Evolutionary conservation across 2,888 invertebrate genomes (phyloP).

Genomic region (Beris chalybata): DNA sequence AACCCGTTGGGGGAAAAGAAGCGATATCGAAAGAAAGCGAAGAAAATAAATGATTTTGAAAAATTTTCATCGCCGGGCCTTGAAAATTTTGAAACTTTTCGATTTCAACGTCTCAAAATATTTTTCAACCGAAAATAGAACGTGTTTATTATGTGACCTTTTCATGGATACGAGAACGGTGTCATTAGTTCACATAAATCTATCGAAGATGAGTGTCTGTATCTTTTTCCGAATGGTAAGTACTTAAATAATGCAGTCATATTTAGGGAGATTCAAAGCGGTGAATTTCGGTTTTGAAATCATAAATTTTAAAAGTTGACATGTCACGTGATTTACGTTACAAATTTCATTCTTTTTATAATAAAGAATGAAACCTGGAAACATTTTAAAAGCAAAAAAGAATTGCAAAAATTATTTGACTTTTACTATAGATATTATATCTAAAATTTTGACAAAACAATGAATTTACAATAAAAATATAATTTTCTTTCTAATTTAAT

Average conservation of each 20-base stretch:
- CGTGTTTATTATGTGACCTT: conserved; percentile 29
- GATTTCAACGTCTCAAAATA: conserved; percentile 14
- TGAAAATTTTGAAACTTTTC: conserved; percentile 20
- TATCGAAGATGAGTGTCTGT: conserved; percentile 14
- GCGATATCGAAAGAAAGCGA: conserved; percentile 9
- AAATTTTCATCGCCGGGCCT: conserved; percentile 1
- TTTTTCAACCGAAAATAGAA: conserved; percentile 17
- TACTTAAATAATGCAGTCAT: not conserved
- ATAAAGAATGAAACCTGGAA: too few species aligned
- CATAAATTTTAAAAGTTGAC: conserved; percentile 29
- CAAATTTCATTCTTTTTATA: too few species aligned
- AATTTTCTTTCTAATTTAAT: too few species aligned
- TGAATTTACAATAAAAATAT: too few species aligned
- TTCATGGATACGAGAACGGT: conserved; percentile 22
- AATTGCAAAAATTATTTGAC: too few species aligned
- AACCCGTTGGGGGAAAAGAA: not conserved
- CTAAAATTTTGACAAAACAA: too few species aligned
- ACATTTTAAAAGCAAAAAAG: too few species aligned
- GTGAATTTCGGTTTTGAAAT: conserved; percentile 20
- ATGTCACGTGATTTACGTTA: conserved; percentile 16
- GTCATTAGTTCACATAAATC: conserved; percentile 23
- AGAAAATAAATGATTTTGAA: conserved; percentile 7
- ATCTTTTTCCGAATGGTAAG: conserved; percentile 2
- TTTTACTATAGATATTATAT: too few species aligned
- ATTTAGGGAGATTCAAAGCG: conserved; percentile 9